Evolutionary conservation across 1,140 invertebrate genomes (phyloP), one percentile per base, ranked within the genome.

Genomic region (Euglossa dilemma): DNA sequence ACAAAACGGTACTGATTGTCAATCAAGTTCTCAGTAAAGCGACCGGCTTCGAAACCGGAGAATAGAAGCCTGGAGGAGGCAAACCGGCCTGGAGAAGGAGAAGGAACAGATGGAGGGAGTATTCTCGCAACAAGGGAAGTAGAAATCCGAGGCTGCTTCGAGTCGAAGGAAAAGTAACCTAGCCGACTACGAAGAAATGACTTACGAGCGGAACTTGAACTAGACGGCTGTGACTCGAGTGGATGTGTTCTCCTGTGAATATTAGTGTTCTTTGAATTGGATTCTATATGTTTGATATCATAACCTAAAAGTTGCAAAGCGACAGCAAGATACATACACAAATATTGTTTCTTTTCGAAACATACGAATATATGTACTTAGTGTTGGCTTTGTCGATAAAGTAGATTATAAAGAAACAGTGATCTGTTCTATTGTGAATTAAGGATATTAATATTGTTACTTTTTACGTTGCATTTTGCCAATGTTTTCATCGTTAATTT

Each of bases 11-110:
- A 88, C 87, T 88, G 87, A 88, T 85, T 88, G 86, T 88, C 86
- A 88, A 88, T 88, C 79, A 88, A 83, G 86, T 76, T 66, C 69
- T 80, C 83, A 72, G 86, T 80, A 88, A 88, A 71, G 79, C 74
- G 70, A 82, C 66, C 83, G 74, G 80, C 80, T 71, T 52, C 36
- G 52, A 23, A 63, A 28, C 57, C 52, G 47, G 71, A 78, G 57
- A n/a, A 80, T 57, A 56, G 82, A 50, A 66, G 61, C 83, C 86
- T 87, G 83, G 83, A 88, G 83, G 77, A 71, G 83, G 77, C 73
- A 66, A 84, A 9, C 28, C 16, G 61, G 64, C 1, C 45, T 85
- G 85, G 86, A 84, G 76, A 80, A 83, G 86, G 83, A 85, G 71
- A 56, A 57, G 18, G 59, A 72, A 85, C 69, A 67, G 61, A 78